These are phyloP conservation scores for Bovichtus variegatus DNA, from an alignment of 2,797 vertebrate species.

Conservation along the genomic window DNA sequence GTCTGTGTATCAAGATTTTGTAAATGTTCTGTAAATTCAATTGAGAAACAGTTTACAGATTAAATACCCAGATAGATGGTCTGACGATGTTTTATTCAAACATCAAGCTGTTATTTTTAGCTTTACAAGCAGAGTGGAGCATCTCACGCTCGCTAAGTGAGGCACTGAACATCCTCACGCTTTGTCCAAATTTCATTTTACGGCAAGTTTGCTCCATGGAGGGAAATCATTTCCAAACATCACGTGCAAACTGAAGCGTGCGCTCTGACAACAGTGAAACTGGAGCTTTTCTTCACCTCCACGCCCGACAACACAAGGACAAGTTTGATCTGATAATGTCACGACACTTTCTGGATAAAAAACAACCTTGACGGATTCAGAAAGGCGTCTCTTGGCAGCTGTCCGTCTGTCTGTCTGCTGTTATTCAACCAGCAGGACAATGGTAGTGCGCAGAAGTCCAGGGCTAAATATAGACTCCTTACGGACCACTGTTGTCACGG, in stretches of 20 bases:
- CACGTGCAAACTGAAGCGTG: not conserved
- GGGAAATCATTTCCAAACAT: constrained; percentile 23
- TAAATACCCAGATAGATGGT: constrained; percentile 1
- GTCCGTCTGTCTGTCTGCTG: constrained; percentile 39
- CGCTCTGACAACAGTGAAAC: not conserved
- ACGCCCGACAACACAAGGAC: not conserved
- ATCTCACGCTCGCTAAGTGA: constrained; percentile 7
- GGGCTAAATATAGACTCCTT: constrained; percentile 61
- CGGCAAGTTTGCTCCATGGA: constrained; percentile 3
- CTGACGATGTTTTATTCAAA: constrained; percentile 2
- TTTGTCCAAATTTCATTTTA: constrained; percentile 31
- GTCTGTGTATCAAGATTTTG: not conserved
- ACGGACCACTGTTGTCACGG: constrained; percentile 53
- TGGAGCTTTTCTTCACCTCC: constrained; percentile 6
- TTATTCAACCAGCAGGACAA: constrained; percentile 68
- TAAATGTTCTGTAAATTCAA: constrained; percentile 11
- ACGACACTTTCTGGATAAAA: constrained; percentile 24
- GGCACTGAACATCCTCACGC: constrained; percentile 24
- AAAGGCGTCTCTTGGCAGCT: constrained; percentile 43
- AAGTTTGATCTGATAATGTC: constrained; percentile 9
- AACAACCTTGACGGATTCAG: constrained; percentile 54
- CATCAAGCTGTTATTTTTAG: constrained; percentile 33
- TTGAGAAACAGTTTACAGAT: constrained; percentile 16
- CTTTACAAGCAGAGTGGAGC: constrained; percentile 5
- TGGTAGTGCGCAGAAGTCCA: constrained; percentile 59